Percentiles rank a stretch among this genome's conserved stretches.
These are phyloP conservation scores for Carassius gibelio DNA, from an alignment of 2,113 vertebrate genomes.

Conservation along the genomic window DNA sequence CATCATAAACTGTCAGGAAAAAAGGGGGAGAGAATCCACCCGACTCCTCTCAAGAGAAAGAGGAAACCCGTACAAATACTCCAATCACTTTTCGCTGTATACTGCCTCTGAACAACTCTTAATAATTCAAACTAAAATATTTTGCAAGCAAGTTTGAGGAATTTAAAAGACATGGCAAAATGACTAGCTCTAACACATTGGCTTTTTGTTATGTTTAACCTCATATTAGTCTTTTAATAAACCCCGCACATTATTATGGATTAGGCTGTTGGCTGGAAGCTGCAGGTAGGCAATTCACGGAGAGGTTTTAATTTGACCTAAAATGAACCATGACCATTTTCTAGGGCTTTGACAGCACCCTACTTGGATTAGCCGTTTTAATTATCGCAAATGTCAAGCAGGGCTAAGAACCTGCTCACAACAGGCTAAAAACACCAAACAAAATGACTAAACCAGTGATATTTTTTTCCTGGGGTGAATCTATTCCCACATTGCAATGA, in stretches of 20 bases:
- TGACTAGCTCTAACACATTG: not conserved
- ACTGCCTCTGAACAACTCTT: not conserved
- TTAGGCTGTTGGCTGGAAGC: constrained; percentile 25
- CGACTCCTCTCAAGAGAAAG: constrained; percentile 15
- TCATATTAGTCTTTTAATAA: constrained; percentile 43
- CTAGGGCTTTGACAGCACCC: constrained; percentile 32
- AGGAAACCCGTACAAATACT: not conserved
- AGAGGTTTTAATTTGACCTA: constrained; percentile 43
- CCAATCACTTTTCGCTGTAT: not conserved
- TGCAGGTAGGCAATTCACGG: constrained; percentile 44
- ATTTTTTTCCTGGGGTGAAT: constrained; percentile 1
- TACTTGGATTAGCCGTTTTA: constrained; percentile 52
- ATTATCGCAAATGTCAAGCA: constrained; percentile 61
- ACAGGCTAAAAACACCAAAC: constrained; percentile 45
- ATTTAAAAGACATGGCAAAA: not conserved
- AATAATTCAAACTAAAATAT: not conserved
- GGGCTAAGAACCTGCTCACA: constrained; percentile 38
- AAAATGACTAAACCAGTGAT: not conserved
- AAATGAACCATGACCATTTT: constrained; percentile 50
- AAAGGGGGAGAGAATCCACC: constrained; percentile 12
- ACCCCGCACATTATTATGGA: constrained; percentile 19
- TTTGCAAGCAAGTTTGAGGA: not conserved
- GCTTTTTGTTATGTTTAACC: constrained; percentile 24
- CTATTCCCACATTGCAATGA: not conserved
- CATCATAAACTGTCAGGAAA: constrained; percentile 66